Conservation (phyloP, 2,888 invertebrate genomes). For the Gordius sp. region DNA sequence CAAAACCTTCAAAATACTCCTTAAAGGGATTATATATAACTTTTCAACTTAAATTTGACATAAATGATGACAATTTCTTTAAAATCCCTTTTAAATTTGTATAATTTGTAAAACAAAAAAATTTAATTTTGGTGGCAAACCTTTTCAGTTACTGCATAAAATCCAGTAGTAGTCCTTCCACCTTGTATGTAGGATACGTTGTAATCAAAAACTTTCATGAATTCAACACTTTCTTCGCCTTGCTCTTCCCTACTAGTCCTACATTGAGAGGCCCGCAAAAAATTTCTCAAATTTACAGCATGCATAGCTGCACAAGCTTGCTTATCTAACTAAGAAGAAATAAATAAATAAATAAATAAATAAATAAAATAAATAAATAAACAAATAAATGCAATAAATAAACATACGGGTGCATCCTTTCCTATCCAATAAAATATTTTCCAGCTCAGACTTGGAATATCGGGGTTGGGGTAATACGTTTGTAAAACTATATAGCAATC, state of each 20-base stretch:
- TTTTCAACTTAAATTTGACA: too few relatives aligned
- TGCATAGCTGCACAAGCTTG: conserved; percentile 88
- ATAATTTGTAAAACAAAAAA: conserved; percentile 15
- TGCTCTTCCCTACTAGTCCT: conserved; percentile 87
- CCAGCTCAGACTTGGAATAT: conserved; percentile 51
- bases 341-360: background rate
- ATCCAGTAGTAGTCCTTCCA: conserved; percentile 81
- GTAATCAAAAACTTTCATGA: conserved; percentile 60
- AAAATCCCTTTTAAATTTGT: background rate
- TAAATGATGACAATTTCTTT: background rate
- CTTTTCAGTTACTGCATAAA: conserved; percentile 64
- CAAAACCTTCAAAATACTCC: too few relatives aligned
- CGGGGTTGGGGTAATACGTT: conserved; percentile 34
- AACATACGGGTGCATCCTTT: conserved; percentile 40
- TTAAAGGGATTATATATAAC: too few relatives aligned
- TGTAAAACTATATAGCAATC: conserved; percentile 91
- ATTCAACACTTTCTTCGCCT: conserved; percentile 80
- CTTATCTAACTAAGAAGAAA: conserved; percentile 45
- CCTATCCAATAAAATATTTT: conserved; percentile 99
- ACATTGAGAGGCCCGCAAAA: conserved; percentile 57
- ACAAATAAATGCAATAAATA: background rate
- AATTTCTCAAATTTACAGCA: conserved; percentile 84
- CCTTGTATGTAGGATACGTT: conserved; percentile 83
- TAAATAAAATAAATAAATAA: background rate
- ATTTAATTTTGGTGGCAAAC: background rate